phyloP scores from a whole-genome alignment of 2,888 invertebrate genomes.

The Panorpa germanica region DNA sequence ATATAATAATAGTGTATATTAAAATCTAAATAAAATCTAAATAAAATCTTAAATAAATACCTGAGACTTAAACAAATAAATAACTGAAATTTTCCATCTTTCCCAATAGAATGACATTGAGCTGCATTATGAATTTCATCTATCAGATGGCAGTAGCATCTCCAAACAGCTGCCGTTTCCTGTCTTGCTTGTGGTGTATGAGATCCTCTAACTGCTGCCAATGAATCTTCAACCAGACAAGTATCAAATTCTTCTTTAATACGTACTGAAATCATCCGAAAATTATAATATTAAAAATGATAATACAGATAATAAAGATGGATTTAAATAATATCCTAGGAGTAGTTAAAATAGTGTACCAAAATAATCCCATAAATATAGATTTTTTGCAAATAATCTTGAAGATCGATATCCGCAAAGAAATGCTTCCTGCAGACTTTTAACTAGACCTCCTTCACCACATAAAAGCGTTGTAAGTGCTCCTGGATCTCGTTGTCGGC shows the following conservation, averaged over 20 bases:
- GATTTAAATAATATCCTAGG: background rate
- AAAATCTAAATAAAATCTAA: constrained; percentile 9
- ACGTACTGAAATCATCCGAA: constrained; percentile 34
- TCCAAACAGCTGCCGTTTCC: constrained; percentile 55
- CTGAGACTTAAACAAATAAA: constrained; percentile 87
- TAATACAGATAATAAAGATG: constrained; percentile 13
- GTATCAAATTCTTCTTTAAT: constrained; percentile 68
- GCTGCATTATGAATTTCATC: constrained; percentile 75
- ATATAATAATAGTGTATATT: background rate
- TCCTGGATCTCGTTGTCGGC: constrained; percentile 59
- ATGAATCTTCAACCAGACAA: constrained; percentile 40
- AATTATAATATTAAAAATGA: constrained; percentile 15
- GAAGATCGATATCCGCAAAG: constrained; percentile 89
- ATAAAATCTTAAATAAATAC: constrained; percentile 26
- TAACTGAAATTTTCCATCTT: constrained; percentile 95
- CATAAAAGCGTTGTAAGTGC: constrained; percentile 83
- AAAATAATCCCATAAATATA: constrained; percentile 97
- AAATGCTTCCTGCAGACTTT: constrained; percentile 86
- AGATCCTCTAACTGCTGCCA: constrained; percentile 18
- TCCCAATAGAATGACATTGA: constrained; percentile 58
- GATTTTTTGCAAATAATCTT: constrained; percentile 79
- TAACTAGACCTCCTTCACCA: constrained; percentile 87
- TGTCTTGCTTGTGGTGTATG: too few relatives aligned
- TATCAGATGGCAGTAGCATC: constrained; percentile 75
- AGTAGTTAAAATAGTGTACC: constrained; percentile 33